A percentile compares a stretch with the other conserved stretches of the same genome.
These are phyloP conservation scores for Nestor notabilis DNA, from an alignment of 2,113 vertebrate species.

Conservation along the genomic window DNA sequence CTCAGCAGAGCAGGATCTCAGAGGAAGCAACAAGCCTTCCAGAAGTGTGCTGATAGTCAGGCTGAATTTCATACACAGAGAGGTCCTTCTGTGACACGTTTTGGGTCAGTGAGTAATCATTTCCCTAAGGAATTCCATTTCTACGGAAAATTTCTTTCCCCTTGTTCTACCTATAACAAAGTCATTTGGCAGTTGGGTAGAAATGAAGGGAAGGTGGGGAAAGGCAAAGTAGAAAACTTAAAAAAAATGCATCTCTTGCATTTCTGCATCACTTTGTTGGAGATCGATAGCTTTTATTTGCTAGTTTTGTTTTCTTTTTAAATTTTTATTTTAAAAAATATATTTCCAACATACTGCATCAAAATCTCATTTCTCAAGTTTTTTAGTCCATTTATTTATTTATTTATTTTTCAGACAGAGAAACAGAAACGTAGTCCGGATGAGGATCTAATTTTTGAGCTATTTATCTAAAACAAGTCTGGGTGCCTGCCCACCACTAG, in stretches of 20 bases:
- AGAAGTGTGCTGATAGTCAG: background rate
- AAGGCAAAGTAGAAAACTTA: background rate
- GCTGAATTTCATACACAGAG: background rate
- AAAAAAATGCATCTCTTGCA: background rate
- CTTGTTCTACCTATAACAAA: background rate
- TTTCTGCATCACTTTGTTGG: background rate
- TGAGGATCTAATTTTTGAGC: background rate
- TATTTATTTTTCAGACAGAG: background rate
- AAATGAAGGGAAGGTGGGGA: background rate
- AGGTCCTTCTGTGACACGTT: background rate
- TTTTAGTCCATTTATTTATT: background rate
- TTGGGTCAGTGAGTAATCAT: background rate
- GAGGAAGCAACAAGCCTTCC: background rate
- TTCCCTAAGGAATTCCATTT: background rate
- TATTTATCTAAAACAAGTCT: background rate
- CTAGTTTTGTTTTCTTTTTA: background rate
- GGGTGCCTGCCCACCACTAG: background rate
- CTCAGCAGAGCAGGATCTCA: background rate
- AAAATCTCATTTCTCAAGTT: background rate
- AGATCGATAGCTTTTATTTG: background rate
- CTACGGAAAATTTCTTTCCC: background rate
- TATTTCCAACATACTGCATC: background rate
- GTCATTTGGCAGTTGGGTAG: background rate
- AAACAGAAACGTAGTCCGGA: background rate
- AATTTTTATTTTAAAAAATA: background rate